These are phyloP conservation scores for Contarinia nasturtii DNA, from an alignment of 1,140 invertebrate species.

Conservation along the genomic window DNA sequence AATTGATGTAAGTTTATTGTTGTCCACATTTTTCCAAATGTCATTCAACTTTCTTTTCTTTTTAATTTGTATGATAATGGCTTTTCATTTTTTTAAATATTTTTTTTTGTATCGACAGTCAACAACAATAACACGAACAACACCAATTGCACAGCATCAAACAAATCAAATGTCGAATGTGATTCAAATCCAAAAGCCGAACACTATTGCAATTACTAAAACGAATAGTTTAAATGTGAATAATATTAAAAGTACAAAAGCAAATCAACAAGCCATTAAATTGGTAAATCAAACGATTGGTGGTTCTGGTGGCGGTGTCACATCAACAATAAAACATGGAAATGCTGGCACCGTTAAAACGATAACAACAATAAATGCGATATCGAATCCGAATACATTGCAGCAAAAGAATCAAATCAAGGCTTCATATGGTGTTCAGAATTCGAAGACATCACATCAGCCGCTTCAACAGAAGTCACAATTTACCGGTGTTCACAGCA, in stretches of 20 bases:
- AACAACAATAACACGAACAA: background rate
- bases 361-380: too few species aligned
- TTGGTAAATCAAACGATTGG: constrained; percentile 4
- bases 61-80: too few species aligned
- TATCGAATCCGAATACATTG: too few species aligned
- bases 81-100: too few species aligned
- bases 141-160: background rate
- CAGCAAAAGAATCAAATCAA: too few species aligned
- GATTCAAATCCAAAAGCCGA: background rate
- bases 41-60: too few species aligned
- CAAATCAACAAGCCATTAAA: constrained; percentile 2
- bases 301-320: constrained; percentile 8
- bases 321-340: constrained; percentile 22
- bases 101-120: background rate
- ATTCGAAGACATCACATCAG: constrained; percentile 1
- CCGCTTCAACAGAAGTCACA: constrained; percentile 7
- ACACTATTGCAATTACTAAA: too few species aligned
- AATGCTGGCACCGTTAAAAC: constrained; percentile 9
- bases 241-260: constrained; percentile 5
- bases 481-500: constrained; percentile 5
- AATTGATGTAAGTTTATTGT: background rate
- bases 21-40: background rate
- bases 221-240: too few species aligned
- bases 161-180: background rate
- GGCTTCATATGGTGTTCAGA: constrained; percentile 6